A percentile compares a stretch with the other conserved stretches of the same genome.
Evolutionary conservation across 2,113 vertebrate species (phyloP).

Genomic region (Acanthisitta chloris): DNA sequence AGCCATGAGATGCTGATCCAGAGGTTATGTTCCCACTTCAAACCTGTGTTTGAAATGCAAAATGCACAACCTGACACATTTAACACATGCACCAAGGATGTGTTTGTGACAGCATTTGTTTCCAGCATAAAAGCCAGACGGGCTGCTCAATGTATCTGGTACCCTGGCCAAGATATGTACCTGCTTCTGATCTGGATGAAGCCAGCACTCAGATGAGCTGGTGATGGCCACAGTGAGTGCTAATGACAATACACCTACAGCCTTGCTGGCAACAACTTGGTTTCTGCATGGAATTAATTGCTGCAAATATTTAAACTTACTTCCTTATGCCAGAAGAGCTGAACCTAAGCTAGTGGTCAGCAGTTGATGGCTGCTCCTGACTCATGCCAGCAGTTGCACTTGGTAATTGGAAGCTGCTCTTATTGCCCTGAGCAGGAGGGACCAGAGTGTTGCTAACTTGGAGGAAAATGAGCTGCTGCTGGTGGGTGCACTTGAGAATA

Average conservation of each 20-base stretch:
- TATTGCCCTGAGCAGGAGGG: background rate
- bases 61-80: background rate
- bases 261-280: background rate
- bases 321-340: background rate
- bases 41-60: background rate
- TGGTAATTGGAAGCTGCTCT: background rate
- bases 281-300: background rate
- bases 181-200: background rate
- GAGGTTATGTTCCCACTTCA: background rate
- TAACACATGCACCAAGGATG: background rate
- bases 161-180: background rate
- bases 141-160: background rate
- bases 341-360: fast-evolving
- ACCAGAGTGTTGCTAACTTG: background rate
- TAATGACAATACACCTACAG: background rate
- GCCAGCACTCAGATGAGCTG: background rate
- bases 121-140: background rate
- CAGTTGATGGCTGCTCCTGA: background rate
- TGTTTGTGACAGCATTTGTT: background rate
- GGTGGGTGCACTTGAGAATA: background rate
- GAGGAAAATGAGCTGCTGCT: background rate
- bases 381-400: background rate
- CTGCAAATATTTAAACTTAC: background rate
- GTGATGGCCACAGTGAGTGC: background rate
- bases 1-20: background rate